A percentile compares a stretch with the other conserved stretches of the same genome.
These are phyloP conservation scores for Apotomis capreana DNA, from an alignment of 2,888 invertebrate genomes.

Conservation along the genomic window DNA sequence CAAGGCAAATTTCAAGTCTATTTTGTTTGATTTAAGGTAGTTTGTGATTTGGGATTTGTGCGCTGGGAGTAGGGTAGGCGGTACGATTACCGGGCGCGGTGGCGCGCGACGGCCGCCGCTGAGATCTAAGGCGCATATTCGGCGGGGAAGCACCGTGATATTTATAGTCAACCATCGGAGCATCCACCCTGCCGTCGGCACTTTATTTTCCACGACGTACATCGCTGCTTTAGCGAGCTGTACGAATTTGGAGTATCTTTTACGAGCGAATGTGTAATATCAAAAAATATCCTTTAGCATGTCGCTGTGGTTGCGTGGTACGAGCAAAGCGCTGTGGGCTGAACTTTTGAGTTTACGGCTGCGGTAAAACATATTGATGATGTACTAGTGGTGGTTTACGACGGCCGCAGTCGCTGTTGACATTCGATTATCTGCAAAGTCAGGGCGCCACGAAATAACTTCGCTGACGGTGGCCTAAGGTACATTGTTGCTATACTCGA, in stretches of 20 bases:
- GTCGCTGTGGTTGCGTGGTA: constrained; percentile 1
- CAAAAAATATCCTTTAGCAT: not conserved
- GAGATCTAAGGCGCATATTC: constrained; percentile 71
- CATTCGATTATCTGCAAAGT: constrained; percentile 40
- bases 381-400: constrained; percentile 33
- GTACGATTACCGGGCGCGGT: constrained; percentile 68
- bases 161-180: constrained; percentile 56
- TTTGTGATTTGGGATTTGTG: not conserved
- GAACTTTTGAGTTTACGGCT: constrained; percentile 15
- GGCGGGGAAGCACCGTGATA: constrained; percentile 57
- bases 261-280: not conserved
- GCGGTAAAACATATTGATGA: constrained; percentile 36
- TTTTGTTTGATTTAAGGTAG: constrained; percentile 40
- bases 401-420: constrained; percentile 34
- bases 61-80: constrained; percentile 65
- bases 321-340: constrained; percentile 9
- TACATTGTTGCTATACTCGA: not conserved
- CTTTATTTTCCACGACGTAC: not conserved
- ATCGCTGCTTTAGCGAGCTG: not conserved
- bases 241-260: not conserved
- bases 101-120: constrained; percentile 79
- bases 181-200: not conserved
- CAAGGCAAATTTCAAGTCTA: not conserved
- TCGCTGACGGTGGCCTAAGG: constrained; percentile 9
- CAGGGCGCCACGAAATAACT: not conserved